These are phyloP conservation scores for Fregata magnificens DNA, from an alignment of 2,113 vertebrate species.

Conservation along the genomic window DNA sequence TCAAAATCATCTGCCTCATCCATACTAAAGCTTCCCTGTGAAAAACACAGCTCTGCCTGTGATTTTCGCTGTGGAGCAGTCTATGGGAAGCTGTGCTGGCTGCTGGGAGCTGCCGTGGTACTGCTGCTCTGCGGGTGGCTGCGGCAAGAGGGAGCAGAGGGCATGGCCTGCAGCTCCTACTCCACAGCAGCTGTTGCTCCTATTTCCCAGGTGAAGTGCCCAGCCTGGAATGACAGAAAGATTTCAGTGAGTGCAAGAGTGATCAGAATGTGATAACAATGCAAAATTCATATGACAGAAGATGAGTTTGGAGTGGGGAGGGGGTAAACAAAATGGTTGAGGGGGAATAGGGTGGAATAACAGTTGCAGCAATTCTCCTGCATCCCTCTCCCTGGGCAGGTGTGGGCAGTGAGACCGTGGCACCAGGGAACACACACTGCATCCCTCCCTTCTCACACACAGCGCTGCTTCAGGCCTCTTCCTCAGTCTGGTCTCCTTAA, in stretches of 20 bases:
- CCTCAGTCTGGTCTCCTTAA: background rate
- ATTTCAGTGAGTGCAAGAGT: background rate
- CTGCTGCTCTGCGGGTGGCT: background rate
- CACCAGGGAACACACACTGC: background rate
- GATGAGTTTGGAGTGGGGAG: background rate
- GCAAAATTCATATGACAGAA: background rate
- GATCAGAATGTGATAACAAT: background rate
- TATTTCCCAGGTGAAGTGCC: background rate
- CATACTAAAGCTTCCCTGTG: background rate
- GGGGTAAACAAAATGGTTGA: background rate
- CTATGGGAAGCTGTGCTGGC: background rate
- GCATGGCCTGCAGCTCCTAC: background rate
- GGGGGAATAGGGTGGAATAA: background rate
- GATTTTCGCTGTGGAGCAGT: background rate
- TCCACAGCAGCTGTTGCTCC: background rate
- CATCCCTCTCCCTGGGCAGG: rapidly evolving
- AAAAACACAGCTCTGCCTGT: background rate
- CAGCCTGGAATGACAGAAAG: background rate
- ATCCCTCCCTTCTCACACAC: background rate
- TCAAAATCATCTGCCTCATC: background rate
- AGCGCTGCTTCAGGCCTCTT: background rate
- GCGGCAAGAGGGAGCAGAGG: background rate
- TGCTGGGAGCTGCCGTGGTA: background rate
- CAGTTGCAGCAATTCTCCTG: background rate
- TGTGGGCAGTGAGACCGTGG: background rate